Base-by-base conservation (phyloP, 1,140 invertebrate species). In the Drosophila nigrodunni region DNA sequence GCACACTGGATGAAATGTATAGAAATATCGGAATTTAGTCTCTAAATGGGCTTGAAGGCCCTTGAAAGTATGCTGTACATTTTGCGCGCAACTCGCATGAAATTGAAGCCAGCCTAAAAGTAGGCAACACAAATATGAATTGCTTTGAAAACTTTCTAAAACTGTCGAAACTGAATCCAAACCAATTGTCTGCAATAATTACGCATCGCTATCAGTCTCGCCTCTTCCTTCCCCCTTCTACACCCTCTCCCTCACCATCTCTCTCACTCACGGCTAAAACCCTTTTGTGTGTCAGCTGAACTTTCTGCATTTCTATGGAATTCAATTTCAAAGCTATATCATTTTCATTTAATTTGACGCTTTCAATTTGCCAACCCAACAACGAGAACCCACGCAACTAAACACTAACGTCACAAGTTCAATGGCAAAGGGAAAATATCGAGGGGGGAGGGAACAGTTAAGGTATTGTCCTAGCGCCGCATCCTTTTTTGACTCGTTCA, bases 321-420 rank as follows among this genome's bases (percentile, higher is more conserved):
- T 87, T 88, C 83, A 82, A 87, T 87, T 87, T 87, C 82, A 87
- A 88, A 88, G 82, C 82, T 77, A 82, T 88, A 87, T 88, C 79
- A 87, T 82, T 88, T 87, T 87, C 83, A 88, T 82, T 87, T 87
- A 88, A 87, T 87, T 87, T 87, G 69, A 87, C 79, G 82, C 79
- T 88, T 86, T 87, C 79, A 87, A 86, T 82, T 82, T 87, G 76
- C 72, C 71, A 77, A 76, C 75, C 60, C 47, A 52, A 41, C 47
- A 37, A 46, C 69, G 41, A 39, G 49, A 52, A 30, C 65, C 70
- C 78, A 65, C 74, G 73, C 76, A 49, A 66, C 66, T 37, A 74
- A 59, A 55, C 62, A 70, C 60, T 60, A 41, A 43, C 13, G 52
- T 54, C 4, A n/a, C n/a, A 7, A 30, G 44, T 59, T 46, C 54